Base-by-base conservation (phyloP, 2,888 invertebrate species). In the Lithophane leautieri region DNA sequence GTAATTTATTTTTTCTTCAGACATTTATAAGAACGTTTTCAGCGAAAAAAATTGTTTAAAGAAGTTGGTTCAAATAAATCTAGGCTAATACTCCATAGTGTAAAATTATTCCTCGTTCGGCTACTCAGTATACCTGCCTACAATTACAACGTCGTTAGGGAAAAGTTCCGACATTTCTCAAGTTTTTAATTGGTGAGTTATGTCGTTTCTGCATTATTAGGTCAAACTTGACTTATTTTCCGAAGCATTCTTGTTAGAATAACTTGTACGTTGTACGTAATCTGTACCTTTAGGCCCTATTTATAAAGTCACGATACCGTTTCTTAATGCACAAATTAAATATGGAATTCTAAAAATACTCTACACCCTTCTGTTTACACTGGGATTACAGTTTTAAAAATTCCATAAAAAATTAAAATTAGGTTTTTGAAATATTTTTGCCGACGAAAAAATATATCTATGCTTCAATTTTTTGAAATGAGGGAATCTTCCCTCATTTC, bases 131-230 rank as follows among this genome's bases (percentile, higher is more conserved):
- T 70, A 60, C 61, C 56, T 54, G 50, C 60, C 50, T 40, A 52
- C 50, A 60, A 71, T 67, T 61, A 72, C 52, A 63, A 61, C 6
- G 25, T 78, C 74, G 58, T 65, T 68, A 71, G 6, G 62, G 40
- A 25, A 74, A 81, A 83, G 44, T 85, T 79, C 54, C 56, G 50
- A 74, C 71, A 86, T 81, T 78, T 56, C 28, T 78, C 61, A 58
- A 86, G 61, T 65, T 74, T 72, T 78, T 85, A 85, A 86, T 84
- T 86, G 81, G 84, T 78, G 61, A 72, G 73, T 50, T 61, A 81
- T 72, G 69, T 77, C 61, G 84, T 63, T 78, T 22, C 47, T 60
- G 75, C 61, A 50, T 44, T 86, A 85, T 78, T 70, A 66, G 78
- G 84, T 84, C 75, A 71, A 84, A 67, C 56, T 66, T 22, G 14